Conservation (phyloP, 2,888 invertebrate genomes). For the Scaptomyza flava region DNA sequence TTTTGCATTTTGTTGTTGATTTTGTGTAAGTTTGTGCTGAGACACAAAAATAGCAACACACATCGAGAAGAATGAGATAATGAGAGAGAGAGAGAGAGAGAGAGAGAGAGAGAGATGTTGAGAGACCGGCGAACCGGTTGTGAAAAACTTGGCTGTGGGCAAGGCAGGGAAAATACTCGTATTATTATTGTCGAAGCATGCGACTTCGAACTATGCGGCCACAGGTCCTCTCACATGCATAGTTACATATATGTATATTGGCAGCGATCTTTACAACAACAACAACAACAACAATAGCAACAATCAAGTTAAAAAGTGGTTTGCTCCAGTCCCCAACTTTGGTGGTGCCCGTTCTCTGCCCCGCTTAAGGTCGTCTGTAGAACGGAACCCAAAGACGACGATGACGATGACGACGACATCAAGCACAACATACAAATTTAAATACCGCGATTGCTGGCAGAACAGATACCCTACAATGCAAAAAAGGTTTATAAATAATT, state of each 20-base stretch:
- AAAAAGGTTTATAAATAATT: not conserved
- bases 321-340: constrained; percentile 76
- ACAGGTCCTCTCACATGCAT: constrained; percentile 47
- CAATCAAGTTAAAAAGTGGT: constrained; percentile 56
- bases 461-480: constrained; percentile 3
- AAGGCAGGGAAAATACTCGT: constrained; percentile 46
- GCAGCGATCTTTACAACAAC: constrained; percentile 6
- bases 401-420: not conserved
- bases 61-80: constrained; percentile 1
- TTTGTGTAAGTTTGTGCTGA: constrained; percentile 6
- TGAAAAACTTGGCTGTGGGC: constrained; percentile 55
- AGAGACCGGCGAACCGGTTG: constrained; percentile 60
- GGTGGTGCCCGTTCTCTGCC: constrained; percentile 44
- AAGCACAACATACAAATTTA: too few species aligned
- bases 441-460: not conserved
- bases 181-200: constrained; percentile 33
- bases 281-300: constrained; percentile 25
- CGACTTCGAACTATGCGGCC: constrained; percentile 65
- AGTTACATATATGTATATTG: not conserved
- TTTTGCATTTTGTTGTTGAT: too few species aligned
- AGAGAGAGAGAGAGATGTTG: not conserved
- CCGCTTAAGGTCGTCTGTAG: constrained; percentile 79
- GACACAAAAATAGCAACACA: constrained; percentile 64
- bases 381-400: constrained; percentile 68
- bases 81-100: constrained; percentile 2